These are phyloP conservation scores for Bombus waltoni DNA, from an alignment of 1,140 invertebrate species.

Conservation along the genomic window DNA sequence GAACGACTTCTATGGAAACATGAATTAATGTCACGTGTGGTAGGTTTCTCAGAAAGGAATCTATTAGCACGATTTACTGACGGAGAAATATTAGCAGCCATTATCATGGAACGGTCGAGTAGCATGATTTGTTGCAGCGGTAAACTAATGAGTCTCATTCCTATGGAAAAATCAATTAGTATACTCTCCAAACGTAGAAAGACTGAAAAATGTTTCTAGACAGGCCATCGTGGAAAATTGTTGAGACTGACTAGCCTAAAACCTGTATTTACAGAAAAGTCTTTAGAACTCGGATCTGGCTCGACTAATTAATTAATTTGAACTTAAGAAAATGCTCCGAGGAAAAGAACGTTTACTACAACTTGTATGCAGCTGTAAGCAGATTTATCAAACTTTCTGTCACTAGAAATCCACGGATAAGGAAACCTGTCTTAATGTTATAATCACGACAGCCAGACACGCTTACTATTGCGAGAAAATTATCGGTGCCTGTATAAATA, in stretches of 20 bases:
- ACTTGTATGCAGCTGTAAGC: not conserved
- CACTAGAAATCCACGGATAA: not conserved
- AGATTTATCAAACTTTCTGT: constrained; percentile 20
- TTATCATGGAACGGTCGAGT: constrained; percentile 2
- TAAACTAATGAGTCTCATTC: constrained; percentile 12
- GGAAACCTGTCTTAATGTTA: not conserved
- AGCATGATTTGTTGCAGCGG: constrained; percentile 14
- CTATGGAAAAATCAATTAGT: constrained; percentile 27
- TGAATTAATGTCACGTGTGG: constrained; percentile 30
- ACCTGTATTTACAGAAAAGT: constrained; percentile 5
- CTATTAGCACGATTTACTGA: constrained; percentile 32
- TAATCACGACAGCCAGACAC: too few species aligned
- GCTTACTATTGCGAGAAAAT: too few species aligned
- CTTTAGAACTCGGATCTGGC: not conserved
- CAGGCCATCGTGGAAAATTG: not conserved
- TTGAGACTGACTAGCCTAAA: not conserved
- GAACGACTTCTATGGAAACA: constrained; percentile 25
- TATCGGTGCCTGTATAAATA: not conserved
- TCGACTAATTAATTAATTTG: not conserved
- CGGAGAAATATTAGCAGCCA: constrained; percentile 18
- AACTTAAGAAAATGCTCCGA: not conserved
- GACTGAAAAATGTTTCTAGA: not conserved
- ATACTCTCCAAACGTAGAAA: too few species aligned
- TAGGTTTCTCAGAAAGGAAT: constrained; percentile 31
- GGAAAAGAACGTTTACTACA: not conserved